Percentiles rank a stretch among this genome's conserved stretches.
These are phyloP conservation scores for Hemaris fuciformis DNA, from an alignment of 2,888 invertebrate species.

Conservation along the genomic window DNA sequence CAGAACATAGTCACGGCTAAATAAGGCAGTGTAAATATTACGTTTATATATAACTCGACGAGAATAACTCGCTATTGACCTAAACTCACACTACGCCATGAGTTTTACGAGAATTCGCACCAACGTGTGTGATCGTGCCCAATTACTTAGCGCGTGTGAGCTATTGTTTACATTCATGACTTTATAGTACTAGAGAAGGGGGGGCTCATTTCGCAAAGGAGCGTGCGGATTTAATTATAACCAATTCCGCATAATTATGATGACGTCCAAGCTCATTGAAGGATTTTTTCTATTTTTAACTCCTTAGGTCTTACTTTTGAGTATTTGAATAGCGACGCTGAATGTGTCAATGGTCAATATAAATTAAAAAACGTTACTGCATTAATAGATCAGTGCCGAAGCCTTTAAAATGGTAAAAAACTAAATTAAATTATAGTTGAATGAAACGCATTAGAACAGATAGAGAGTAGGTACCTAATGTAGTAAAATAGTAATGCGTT, in stretches of 20 bases:
- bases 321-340: too few species aligned
- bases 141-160: background rate
- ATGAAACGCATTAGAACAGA: too few species aligned
- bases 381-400: too few species aligned
- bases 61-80: background rate
- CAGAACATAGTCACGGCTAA: background rate
- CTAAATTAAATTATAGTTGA: too few species aligned
- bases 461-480: too few species aligned
- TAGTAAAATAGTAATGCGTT: too few species aligned
- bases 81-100: background rate
- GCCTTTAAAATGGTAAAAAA: too few species aligned
- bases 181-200: background rate
- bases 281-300: too few species aligned
- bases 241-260: background rate
- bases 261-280: too few species aligned
- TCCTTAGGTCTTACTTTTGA: too few species aligned
- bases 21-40: background rate
- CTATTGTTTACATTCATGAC: background rate
- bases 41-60: background rate
- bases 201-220: background rate
- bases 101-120: constrained; percentile 6
- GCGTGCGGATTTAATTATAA: background rate
- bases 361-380: too few species aligned
- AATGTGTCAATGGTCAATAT: too few species aligned
- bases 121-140: background rate